Percentiles rank a stretch among this genome's conserved stretches.
Evolutionary conservation across 2,888 invertebrate species (phyloP).

Genomic region (Caenorhabditis sp.): DNA sequence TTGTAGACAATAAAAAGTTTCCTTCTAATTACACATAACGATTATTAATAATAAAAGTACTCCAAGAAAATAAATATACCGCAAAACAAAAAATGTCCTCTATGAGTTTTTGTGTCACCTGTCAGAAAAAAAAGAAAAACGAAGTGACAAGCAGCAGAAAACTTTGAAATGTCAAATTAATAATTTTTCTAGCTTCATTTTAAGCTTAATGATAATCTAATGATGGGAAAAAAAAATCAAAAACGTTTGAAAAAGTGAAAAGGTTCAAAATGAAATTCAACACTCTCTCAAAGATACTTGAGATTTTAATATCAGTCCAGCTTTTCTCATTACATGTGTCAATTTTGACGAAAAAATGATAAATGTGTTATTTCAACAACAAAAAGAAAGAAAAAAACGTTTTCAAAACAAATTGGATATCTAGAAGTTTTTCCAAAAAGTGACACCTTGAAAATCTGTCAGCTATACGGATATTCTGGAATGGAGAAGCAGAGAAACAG

Average conservation of each 20-base stretch:
- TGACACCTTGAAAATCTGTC: no score
- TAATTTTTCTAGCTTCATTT: background rate
- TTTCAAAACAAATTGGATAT: no score
- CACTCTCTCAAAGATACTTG: background rate
- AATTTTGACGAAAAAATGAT: background rate
- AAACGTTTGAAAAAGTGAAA: conserved; percentile 12
- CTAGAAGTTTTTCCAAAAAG: no score
- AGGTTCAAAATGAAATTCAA: conserved; percentile 17
- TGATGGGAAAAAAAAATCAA: background rate
- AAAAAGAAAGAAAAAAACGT: no score
- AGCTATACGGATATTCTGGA: no score
- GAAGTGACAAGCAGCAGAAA: conserved; percentile 8
- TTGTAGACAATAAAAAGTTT: background rate
- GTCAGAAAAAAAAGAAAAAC: conserved; percentile 36
- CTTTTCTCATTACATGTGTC: background rate
- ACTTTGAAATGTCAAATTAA: background rate
- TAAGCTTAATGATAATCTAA: no score
- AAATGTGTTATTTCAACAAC: no score
- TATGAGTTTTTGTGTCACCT: conserved; percentile 29
- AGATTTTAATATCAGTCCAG: background rate
- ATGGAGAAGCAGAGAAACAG: no score
- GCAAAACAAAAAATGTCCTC: conserved; percentile 1
- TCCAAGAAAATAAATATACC: background rate
- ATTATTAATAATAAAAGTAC: background rate
- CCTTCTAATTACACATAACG: background rate